Conservation (phyloP, 1,140 invertebrate species). For the Aphaenogaster floridana region DNA sequence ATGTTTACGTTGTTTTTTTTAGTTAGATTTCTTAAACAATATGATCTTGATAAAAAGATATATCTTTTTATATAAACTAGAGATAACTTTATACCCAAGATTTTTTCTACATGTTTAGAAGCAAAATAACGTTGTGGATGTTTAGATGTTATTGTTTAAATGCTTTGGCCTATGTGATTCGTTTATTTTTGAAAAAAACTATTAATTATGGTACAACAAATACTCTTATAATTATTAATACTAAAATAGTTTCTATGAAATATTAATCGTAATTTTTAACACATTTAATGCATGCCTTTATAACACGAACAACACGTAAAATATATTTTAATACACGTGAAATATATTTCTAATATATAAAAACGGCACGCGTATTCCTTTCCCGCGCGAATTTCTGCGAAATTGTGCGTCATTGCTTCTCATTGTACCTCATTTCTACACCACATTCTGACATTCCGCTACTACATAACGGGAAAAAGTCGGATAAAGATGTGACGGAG, state of each 20-base stretch:
- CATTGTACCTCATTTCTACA: conserved; percentile 46
- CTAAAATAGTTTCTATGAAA: background rate
- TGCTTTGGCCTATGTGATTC: background rate
- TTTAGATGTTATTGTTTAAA: background rate
- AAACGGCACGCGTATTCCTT: background rate
- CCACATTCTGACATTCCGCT: conserved; percentile 20
- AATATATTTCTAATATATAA: conserved; percentile 30
- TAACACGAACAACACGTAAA: background rate
- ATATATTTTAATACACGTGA: conserved; percentile 6
- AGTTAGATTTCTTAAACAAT: background rate
- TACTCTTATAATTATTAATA: background rate
- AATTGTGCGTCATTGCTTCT: conserved; percentile 43
- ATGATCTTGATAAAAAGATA: background rate
- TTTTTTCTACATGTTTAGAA: background rate
- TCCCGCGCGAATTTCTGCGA: conserved; percentile 1
- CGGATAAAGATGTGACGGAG: conserved; percentile 7
- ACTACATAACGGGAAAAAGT: background rate
- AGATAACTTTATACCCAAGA: background rate
- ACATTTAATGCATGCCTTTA: background rate
- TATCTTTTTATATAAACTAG: background rate
- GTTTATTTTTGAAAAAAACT: background rate
- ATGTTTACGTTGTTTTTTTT: background rate
- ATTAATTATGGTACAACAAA: background rate
- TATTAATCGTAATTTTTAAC: background rate
- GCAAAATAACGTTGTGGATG: background rate